Conservation (phyloP, 2,888 invertebrate species). For the Shargacucullia verbasci region DNA sequence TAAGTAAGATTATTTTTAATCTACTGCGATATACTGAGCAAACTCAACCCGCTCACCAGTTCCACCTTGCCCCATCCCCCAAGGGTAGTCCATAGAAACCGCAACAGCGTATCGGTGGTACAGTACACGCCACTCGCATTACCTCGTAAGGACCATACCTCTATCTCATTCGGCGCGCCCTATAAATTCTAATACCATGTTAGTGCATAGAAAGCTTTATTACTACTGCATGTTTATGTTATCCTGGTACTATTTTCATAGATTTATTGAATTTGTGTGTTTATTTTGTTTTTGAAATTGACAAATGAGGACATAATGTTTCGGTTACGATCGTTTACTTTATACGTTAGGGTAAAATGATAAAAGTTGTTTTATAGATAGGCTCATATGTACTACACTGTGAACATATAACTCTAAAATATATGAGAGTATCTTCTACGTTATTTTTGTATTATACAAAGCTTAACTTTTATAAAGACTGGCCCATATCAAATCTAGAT, state of each 20-base stretch:
- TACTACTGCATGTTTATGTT: conserved; percentile 69
- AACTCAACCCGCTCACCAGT: conserved; percentile 32
- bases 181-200: conserved; percentile 76
- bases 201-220: conserved; percentile 70
- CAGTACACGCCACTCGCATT: conserved; percentile 77
- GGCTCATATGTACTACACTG: too few relatives aligned
- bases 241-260: conserved; percentile 51
- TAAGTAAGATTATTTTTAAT: not conserved
- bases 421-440: too few relatives aligned
- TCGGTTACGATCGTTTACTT: too few relatives aligned
- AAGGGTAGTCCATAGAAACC: conserved; percentile 80
- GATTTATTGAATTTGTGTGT: conserved; percentile 42
- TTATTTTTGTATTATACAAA: too few relatives aligned
- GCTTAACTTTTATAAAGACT: too few relatives aligned
- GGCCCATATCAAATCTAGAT: too few relatives aligned
- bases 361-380: too few relatives aligned
- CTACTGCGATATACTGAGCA: too few relatives aligned
- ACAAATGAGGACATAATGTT: too few relatives aligned
- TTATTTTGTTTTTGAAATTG: conserved; percentile 12
- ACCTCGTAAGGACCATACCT: conserved; percentile 67
- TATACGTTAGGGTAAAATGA: too few relatives aligned
- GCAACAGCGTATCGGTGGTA: conserved; percentile 80
- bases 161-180: conserved; percentile 69
- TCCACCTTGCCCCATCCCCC: conserved; percentile 55
- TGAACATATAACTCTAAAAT: too few relatives aligned